These are phyloP conservation scores for Philopedon plagiatum DNA, from an alignment of 2,888 invertebrate genomes.

Conservation along the genomic window DNA sequence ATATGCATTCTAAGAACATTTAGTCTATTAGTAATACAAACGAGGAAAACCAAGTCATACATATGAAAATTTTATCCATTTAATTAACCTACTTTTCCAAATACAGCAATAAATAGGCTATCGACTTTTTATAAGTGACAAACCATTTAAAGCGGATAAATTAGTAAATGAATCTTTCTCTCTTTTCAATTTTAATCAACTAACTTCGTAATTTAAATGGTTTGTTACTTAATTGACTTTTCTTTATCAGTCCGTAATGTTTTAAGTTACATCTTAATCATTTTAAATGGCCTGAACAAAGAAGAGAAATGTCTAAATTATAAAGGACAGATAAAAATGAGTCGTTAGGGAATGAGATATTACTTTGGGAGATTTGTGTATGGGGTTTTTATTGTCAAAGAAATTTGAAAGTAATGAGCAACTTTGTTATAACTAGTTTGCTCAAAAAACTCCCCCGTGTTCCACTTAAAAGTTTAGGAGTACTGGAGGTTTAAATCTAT, in stretches of 20 bases:
- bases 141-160: not conserved
- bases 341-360: not conserved
- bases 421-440: too few species aligned
- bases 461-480: too few species aligned
- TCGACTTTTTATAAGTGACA: slow-evolving; percentile 15
- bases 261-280: slow-evolving; percentile 21
- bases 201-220: slow-evolving; percentile 25
- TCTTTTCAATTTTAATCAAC: slow-evolving; percentile 3
- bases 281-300: slow-evolving; percentile 21
- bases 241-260: not conserved
- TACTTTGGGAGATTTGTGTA: too few species aligned
- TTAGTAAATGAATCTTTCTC: not conserved
- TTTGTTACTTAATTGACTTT: slow-evolving; percentile 20
- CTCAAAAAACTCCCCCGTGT: too few species aligned
- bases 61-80: slow-evolving; percentile 5
- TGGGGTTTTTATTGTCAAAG: too few species aligned
- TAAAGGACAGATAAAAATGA: slow-evolving; percentile 4
- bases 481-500: too few species aligned
- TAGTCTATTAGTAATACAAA: too few species aligned
- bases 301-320: slow-evolving; percentile 4
- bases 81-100: slow-evolving; percentile 22
- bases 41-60: too few species aligned
- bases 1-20: too few species aligned
- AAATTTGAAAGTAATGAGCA: too few species aligned
- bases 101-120: slow-evolving; percentile 12